Evolutionary conservation across 2,113 vertebrate species (phyloP).

Genomic region (Macquaria australasica): DNA sequence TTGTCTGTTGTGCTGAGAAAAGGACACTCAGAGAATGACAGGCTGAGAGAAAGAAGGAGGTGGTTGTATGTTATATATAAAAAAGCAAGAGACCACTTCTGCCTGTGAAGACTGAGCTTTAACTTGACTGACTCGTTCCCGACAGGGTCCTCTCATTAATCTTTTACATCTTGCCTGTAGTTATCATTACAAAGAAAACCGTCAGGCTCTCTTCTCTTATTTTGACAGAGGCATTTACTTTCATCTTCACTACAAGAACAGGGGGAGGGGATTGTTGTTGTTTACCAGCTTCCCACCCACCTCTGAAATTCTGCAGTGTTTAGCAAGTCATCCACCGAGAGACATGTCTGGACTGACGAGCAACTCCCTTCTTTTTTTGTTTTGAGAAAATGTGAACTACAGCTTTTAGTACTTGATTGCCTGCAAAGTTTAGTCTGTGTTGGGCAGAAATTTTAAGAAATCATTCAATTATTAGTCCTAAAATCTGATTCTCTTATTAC

Average conservation of each 20-base stretch:
- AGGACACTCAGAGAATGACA: conserved; percentile 11
- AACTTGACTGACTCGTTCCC: conserved; percentile 54
- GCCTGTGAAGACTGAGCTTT: conserved; percentile 35
- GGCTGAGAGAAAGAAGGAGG: conserved; percentile 13
- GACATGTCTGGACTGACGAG: conserved; percentile 34
- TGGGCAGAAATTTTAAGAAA: neutral
- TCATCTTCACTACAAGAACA: conserved; percentile 61
- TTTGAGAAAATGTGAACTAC: conserved; percentile 17
- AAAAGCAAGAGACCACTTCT: conserved; percentile 23
- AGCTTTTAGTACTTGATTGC: neutral
- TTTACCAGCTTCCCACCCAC: conserved; percentile 54
- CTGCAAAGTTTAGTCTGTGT: neutral
- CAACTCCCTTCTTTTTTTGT: conserved; percentile 8
- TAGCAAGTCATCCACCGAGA: conserved; percentile 35
- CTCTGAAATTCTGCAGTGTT: conserved; percentile 49
- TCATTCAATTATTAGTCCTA: neutral
- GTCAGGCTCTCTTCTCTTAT: conserved; percentile 47
- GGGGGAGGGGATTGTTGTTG: conserved; percentile 41
- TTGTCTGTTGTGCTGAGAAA: conserved; percentile 1
- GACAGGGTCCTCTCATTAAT: conserved; percentile 66
- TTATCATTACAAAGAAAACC: conserved; percentile 66
- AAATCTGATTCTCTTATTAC: neutral
- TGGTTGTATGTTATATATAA: neutral
- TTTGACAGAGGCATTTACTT: conserved; percentile 67
- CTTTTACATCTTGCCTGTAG: conserved; percentile 69